Evolutionary conservation across 2,888 invertebrate genomes (phyloP).

Genomic region (Amblyteles armatorius): DNA sequence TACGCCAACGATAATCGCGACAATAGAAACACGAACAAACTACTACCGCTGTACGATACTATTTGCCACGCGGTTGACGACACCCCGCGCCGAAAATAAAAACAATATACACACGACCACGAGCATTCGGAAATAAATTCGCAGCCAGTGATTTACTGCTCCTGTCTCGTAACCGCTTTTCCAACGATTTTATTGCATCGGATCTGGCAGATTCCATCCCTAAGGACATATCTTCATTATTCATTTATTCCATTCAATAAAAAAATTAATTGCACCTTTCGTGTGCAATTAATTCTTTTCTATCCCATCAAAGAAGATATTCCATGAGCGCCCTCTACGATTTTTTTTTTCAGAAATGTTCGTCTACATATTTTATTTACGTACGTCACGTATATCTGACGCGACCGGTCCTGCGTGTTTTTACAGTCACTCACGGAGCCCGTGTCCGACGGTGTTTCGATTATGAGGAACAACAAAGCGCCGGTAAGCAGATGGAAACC

Average conservation of each 20-base stretch:
- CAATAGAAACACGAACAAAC: conserved; percentile 8
- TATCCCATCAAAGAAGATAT: too few relatives aligned
- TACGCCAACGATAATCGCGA: conserved; percentile 41
- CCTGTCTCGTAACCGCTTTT: neutral
- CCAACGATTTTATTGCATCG: neutral
- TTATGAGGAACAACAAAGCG: conserved; percentile 54
- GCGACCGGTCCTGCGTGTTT: conserved; percentile 2
- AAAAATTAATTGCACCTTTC: neutral
- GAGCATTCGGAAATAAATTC: neutral
- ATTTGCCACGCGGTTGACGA: conserved; percentile 22
- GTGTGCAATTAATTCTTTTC: neutral
- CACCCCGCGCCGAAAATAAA: conserved; percentile 14
- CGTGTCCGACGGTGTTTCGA: conserved; percentile 47
- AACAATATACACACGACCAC: neutral
- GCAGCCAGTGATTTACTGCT: neutral
- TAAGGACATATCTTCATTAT: neutral
- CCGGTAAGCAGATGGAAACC: conserved; percentile 57
- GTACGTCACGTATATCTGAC: too few relatives aligned
- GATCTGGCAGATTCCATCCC: neutral
- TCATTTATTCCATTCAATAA: neutral
- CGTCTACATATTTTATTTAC: neutral
- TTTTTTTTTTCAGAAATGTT: neutral
- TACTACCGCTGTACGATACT: neutral
- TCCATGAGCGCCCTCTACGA: neutral
- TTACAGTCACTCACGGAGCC: conserved; percentile 57